Evolutionary conservation across 2,797 vertebrate species (phyloP).

Genomic region (Labroides dimidiatus): DNA sequence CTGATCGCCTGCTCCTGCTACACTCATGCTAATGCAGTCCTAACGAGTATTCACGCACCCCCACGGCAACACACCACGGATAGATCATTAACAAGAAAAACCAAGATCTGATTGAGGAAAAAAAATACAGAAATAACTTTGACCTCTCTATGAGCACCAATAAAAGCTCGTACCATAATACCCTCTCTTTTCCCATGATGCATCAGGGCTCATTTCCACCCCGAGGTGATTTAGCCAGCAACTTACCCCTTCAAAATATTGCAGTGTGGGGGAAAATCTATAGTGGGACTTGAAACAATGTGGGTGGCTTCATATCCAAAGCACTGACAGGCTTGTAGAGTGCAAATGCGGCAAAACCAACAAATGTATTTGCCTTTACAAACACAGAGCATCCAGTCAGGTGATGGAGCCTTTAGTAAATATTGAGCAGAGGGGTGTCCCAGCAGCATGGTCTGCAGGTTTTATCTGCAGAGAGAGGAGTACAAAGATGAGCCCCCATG

Average conservation of each 20-base stretch:
- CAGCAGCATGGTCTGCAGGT: slow-evolving; percentile 79
- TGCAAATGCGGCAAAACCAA: slow-evolving; percentile 72
- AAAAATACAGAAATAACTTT: slow-evolving; percentile 67
- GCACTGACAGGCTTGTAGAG: slow-evolving; percentile 60
- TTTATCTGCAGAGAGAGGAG: slow-evolving; percentile 77
- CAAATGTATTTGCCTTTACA: slow-evolving; percentile 69
- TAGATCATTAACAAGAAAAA: slow-evolving; percentile 71
- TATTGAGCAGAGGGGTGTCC: slow-evolving; percentile 79
- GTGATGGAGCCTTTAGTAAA: slow-evolving; percentile 81
- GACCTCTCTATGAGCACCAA: slow-evolving; percentile 66
- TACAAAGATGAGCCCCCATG: slow-evolving; percentile 82
- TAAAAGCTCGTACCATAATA: slow-evolving; percentile 65
- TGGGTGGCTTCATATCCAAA: slow-evolving; percentile 66
- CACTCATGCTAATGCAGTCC: slow-evolving; percentile 74
- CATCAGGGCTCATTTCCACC: slow-evolving; percentile 56
- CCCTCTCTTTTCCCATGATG: slow-evolving; percentile 54
- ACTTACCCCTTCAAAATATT: slow-evolving; percentile 60
- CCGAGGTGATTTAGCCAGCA: slow-evolving; percentile 73
- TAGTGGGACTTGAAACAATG: slow-evolving; percentile 51
- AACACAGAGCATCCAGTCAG: slow-evolving; percentile 61
- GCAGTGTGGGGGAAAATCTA: slow-evolving; percentile 10
- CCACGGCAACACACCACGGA: slow-evolving; percentile 17
- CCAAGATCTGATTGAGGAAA: slow-evolving; percentile 52
- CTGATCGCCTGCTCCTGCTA: slow-evolving; percentile 59
- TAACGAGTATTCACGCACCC: slow-evolving; percentile 61